These are phyloP conservation scores for Agapostemon virescens DNA, from an alignment of 2,888 invertebrate genomes.

Conservation along the genomic window DNA sequence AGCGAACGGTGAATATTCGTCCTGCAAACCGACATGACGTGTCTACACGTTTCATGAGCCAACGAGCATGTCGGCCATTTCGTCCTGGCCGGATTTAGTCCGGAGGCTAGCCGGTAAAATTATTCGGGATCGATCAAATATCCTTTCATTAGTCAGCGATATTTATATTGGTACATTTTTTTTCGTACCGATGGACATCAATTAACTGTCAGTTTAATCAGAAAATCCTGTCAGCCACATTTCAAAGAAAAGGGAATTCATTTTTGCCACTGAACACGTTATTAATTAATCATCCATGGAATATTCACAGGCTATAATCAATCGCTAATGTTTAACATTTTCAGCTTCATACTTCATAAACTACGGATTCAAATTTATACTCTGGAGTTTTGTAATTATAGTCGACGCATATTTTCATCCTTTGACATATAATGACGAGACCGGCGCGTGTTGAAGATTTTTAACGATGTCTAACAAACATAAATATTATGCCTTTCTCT, in stretches of 20 bases:
- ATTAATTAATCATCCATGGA: background rate
- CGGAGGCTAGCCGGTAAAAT: slow-evolving; percentile 1
- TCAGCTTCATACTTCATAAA: background rate
- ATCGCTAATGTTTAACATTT: background rate
- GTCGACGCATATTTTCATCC: background rate
- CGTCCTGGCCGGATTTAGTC: slow-evolving; percentile 19
- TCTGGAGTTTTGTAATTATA: too few species aligned
- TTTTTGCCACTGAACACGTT: background rate
- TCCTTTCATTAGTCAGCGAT: slow-evolving; percentile 45
- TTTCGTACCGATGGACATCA: background rate
- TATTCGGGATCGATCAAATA: slow-evolving; percentile 37
- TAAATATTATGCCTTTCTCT: too few species aligned
- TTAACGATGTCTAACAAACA: too few species aligned
- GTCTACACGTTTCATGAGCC: slow-evolving; percentile 67
- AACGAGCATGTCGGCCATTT: slow-evolving; percentile 67
- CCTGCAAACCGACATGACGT: slow-evolving; percentile 62
- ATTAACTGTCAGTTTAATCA: background rate
- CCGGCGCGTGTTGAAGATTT: too few species aligned
- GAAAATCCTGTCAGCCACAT: background rate
- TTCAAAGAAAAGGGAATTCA: background rate
- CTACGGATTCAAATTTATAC: background rate
- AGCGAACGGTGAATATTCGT: slow-evolving; percentile 66
- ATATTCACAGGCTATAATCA: background rate
- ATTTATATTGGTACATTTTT: slow-evolving; percentile 20
- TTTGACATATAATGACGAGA: too few species aligned